Evolutionary conservation across 2,888 invertebrate species (phyloP).

Genomic region (Dilophus febrilis): DNA sequence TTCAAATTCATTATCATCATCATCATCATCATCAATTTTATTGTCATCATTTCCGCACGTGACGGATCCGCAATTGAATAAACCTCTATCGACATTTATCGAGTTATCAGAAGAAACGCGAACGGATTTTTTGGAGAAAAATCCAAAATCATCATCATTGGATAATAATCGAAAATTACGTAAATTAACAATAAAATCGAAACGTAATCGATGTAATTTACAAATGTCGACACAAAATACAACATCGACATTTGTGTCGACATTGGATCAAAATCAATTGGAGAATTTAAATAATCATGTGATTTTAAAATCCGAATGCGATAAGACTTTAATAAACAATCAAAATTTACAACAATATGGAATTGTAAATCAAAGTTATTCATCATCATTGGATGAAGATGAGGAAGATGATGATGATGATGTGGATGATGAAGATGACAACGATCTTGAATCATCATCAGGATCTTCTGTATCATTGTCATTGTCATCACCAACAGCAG

Average conservation of each 20-base stretch:
- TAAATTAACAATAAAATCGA: too few relatives aligned
- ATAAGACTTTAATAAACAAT: not conserved
- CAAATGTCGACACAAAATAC: constrained; percentile 1
- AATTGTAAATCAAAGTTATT: too few relatives aligned
- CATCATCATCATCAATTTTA: too few relatives aligned
- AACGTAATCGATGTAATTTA: too few relatives aligned
- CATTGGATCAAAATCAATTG: not conserved
- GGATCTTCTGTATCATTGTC: not conserved
- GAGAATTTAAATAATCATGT: not conserved
- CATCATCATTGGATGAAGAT: constrained; percentile 1
- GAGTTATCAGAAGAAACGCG: too few relatives aligned
- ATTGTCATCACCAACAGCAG: not conserved
- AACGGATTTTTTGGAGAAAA: too few relatives aligned
- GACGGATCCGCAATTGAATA: too few relatives aligned
- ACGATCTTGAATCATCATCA: constrained; percentile 3
- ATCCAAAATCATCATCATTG: too few relatives aligned
- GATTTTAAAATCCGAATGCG: not conserved
- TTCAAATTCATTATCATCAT: too few relatives aligned
- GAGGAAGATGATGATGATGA: constrained; percentile 8
- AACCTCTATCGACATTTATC: too few relatives aligned
- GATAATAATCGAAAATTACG: too few relatives aligned
- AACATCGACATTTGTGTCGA: not conserved
- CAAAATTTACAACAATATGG: not conserved
- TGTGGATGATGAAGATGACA: constrained; percentile 10
- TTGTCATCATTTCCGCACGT: too few relatives aligned